phyloP scores from a whole-genome alignment of 2,113 vertebrate genomes.

The Sporophila hypoxantha region DNA sequence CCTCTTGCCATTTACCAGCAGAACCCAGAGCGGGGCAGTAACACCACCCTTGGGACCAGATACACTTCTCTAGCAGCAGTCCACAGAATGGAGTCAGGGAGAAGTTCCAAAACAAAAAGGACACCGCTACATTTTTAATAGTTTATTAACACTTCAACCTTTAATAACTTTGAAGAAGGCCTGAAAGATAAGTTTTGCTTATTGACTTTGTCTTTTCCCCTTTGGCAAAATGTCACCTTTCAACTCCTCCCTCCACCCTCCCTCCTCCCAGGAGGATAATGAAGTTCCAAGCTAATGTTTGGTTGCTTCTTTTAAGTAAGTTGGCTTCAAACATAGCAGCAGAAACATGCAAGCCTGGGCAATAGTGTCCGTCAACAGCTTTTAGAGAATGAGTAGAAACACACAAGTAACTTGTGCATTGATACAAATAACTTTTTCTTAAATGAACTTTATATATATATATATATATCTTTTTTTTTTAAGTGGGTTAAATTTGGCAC shows the following conservation, averaged over 20 bases:
- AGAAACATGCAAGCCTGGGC: conserved; percentile 29
- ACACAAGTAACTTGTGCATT: background rate
- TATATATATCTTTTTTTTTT: background rate
- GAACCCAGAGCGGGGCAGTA: background rate
- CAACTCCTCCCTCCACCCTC: background rate
- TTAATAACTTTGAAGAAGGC: conserved; percentile 37
- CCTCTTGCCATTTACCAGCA: background rate
- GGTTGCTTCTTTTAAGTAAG: background rate
- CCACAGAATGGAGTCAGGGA: background rate
- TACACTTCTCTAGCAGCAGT: background rate
- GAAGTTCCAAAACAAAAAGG: conserved; percentile 24
- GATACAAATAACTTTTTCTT: background rate
- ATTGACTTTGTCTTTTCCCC: conserved; percentile 25
- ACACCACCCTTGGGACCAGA: rapidly evolving
- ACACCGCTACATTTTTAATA: conserved; percentile 8
- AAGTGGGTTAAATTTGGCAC: background rate
- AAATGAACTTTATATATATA: background rate
- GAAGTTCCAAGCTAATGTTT: conserved; percentile 5
- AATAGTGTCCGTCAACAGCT: background rate
- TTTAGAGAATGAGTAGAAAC: background rate
- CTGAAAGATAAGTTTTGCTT: conserved; percentile 28
- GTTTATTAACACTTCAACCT: conserved; percentile 50
- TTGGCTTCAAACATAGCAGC: conserved; percentile 13
- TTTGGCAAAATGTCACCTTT: conserved; percentile 12
- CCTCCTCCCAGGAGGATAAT: background rate